Evolutionary conservation across 2,888 invertebrate genomes (phyloP), one percentile per base, ranked within the genome.

Genomic region (Halictus quadricinctus): DNA sequence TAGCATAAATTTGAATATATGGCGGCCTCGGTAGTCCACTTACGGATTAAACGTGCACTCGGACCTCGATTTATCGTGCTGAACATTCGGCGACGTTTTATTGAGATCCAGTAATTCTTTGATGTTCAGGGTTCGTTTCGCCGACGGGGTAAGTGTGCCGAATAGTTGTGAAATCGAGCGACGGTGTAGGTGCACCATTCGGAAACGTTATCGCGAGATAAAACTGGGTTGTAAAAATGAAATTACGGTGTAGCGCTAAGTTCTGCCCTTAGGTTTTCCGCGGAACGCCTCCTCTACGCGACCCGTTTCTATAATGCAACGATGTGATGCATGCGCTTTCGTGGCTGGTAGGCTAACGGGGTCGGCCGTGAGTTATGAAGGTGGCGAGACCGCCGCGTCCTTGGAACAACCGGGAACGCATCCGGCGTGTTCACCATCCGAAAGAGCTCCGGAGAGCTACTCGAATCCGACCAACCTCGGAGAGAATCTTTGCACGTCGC

Each of bases 191-290:
- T 54, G 15, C 12, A 43, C 12, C 29, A 69, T 29, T 66, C 66
- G n/a, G 58, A 15, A 58, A 72, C 80, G 77, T 83, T 85, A 81
- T 81, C 82, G 76, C 70, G 70, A 66, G 76, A 84, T 78, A 84
- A 85, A 76, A 54, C 70, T 46, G 69, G 82, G 86, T 82, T 88
- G 84, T 88, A 88, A 89, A 91, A 89, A 88, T 91, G 89, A 91
- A 92, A 91, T 91, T 91, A 91, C 87, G 90, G 82, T 83, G 82
- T 83, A 73, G 79, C 75, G 76, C 84, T 89, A 90, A 91, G 90
- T 90, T 87, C 86, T 81, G 81, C 80, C 83, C 81, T 76, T 80
- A 50, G 74, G 80, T 54, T 64, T 80, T 76, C 83, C 60, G 76
- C 60, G 50, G 72, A 13, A 76, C 76, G 77, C 77, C 79, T 66